phyloP scores from a whole-genome alignment of 2,888 invertebrate genomes.

The Athalia circularis region DNA sequence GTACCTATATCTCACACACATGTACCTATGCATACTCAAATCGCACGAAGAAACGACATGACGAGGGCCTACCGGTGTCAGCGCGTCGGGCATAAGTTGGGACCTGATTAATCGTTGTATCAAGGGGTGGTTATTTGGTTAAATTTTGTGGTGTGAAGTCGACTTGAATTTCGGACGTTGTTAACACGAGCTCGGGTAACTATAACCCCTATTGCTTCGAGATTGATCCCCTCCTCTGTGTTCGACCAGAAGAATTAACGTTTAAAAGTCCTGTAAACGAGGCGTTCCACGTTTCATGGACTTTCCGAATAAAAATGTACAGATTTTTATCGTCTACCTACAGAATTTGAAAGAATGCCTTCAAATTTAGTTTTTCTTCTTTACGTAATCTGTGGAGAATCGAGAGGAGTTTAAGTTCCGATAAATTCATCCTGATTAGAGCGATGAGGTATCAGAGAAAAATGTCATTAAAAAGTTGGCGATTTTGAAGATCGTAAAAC shows the following conservation, averaged over 20 bases:
- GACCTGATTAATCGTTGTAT: conserved; percentile 1
- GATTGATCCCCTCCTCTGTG: background rate
- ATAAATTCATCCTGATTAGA: too few species aligned
- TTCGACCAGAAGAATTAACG: conserved; percentile 15
- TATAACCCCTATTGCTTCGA: conserved; percentile 20
- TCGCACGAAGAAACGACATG: background rate
- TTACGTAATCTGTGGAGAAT: too few species aligned
- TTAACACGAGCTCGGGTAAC: conserved; percentile 29
- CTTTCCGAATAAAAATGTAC: too few species aligned
- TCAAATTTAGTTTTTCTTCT: too few species aligned
- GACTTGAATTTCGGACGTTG: conserved; percentile 8
- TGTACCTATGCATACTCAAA: background rate
- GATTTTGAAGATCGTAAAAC: too few species aligned
- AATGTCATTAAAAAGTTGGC: too few species aligned
- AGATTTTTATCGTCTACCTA: too few species aligned
- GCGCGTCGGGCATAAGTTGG: background rate
- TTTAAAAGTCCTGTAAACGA: conserved; percentile 9
- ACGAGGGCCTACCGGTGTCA: background rate
- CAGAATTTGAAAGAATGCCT: too few species aligned
- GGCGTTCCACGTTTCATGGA: background rate
- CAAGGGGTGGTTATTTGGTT: background rate
- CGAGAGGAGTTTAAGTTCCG: too few species aligned
- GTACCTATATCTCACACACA: background rate
- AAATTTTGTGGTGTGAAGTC: background rate
- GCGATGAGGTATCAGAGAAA: too few species aligned